phyloP scores from a whole-genome alignment of 1,140 invertebrate species.

The Chlorops oryzae region DNA sequence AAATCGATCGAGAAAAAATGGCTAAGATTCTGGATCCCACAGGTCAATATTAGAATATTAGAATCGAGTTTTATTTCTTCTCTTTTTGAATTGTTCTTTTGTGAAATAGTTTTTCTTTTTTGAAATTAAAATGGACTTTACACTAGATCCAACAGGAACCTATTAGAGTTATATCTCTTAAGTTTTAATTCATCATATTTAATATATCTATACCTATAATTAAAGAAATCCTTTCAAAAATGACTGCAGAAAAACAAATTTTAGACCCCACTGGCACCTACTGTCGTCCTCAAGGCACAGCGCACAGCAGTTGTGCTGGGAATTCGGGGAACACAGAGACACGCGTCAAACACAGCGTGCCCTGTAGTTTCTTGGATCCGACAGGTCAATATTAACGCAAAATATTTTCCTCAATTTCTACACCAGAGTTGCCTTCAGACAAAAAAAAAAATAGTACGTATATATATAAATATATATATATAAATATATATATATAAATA shows the following conservation, averaged over 20 bases:
- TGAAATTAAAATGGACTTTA: slow-evolving; percentile 32
- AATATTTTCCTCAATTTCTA: too few relatives aligned
- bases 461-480: too few relatives aligned
- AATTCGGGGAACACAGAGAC: slow-evolving; percentile 24
- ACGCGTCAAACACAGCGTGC: slow-evolving; percentile 22
- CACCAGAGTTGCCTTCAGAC: slow-evolving; percentile 41
- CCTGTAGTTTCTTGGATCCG: slow-evolving; percentile 29
- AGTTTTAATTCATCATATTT: background rate
- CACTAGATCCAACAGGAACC: slow-evolving; percentile 44
- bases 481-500: too few relatives aligned
- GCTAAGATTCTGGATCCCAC: slow-evolving; percentile 40
- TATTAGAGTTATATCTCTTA: slow-evolving; percentile 24
- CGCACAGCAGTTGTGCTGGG: too few relatives aligned
- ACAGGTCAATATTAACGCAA: slow-evolving; percentile 45
- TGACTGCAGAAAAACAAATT: slow-evolving; percentile 23
- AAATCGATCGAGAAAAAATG: too few relatives aligned
- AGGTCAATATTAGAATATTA: slow-evolving; percentile 34
- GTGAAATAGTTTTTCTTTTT: background rate
- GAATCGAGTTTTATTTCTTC: background rate
- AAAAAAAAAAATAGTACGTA: too few relatives aligned
- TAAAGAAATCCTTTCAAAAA: slow-evolving; percentile 11
- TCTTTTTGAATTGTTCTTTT: background rate
- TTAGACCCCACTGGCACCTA: slow-evolving; percentile 42
- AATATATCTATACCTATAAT: slow-evolving; percentile 3
- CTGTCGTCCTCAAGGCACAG: slow-evolving; percentile 29